phyloP scores from a whole-genome alignment of 1,140 invertebrate genomes.

The Diorhabda carinulata region DNA sequence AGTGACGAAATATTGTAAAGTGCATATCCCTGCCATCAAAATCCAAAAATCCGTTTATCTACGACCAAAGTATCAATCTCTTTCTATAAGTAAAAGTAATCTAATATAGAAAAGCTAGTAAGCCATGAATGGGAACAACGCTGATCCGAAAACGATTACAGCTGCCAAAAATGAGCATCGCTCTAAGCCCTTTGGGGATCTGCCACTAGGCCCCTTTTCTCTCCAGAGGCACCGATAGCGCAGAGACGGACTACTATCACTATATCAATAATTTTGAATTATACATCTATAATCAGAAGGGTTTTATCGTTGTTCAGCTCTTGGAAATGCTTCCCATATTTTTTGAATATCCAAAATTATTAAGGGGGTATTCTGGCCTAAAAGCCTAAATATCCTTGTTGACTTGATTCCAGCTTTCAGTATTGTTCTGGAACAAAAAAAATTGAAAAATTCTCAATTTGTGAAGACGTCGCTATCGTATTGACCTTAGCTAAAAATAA shows the following conservation, averaged over 20 bases:
- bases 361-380: too few species aligned
- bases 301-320: too few species aligned
- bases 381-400: too few species aligned
- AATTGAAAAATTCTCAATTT: too few species aligned
- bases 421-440: too few species aligned
- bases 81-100: conserved; percentile 41
- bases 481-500: too few species aligned
- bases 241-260: not conserved
- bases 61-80: conserved; percentile 17
- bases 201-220: conserved; percentile 1
- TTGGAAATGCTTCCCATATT: too few species aligned
- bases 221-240: not conserved
- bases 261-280: too few species aligned
- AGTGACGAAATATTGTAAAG: not conserved
- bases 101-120: conserved; percentile 44
- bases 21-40: not conserved
- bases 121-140: conserved; percentile 47
- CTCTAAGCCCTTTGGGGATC: conserved; percentile 7
- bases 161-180: conserved; percentile 49
- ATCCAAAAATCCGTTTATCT: conserved; percentile 10
- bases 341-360: too few species aligned
- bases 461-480: too few species aligned
- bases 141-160: conserved; percentile 50
- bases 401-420: too few species aligned
- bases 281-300: too few species aligned